Base-by-base conservation (phyloP, 2,888 invertebrate species). In the Andrena praecox region DNA sequence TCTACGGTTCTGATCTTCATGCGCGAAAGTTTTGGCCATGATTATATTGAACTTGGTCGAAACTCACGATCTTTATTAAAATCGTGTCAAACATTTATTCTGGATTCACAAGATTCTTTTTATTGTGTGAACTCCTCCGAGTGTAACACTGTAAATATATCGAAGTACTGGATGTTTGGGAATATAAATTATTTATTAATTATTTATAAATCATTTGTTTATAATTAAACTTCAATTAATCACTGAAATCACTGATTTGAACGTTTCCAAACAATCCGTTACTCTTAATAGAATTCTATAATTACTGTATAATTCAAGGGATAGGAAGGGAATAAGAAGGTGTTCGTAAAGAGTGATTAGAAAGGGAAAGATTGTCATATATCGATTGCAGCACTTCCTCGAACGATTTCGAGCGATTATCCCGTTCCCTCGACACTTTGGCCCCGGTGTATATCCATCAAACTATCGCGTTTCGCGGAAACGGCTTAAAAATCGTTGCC, bases 1-100 rank as follows among this genome's bases (percentile, higher is more conserved):
- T 73, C 75, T 76, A 77, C 78, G 79, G 76, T 84, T 82, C 77
- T 59, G 83, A 85, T 77, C 56, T 70, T 77, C 69, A 3, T 52
- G 71, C 75, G 35, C 24, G 71, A 29, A 70, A 27, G 50, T 64
- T 69, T 59, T 31, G 8, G 59, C 8, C 20, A 31, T 56, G n/a
- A 42, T 2, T 1, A 52, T 42, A 70, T 69, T 62, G 52, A 62
- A 69, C 33, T 69, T 27, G n/a, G 59, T 5, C 24, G 20, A 2
- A 16, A 24, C n/a, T 20, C 33, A 0, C n/a, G 12, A 48, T 31
- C 33, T 72, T 72, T 59, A 31, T 64, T 16, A 59, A 48, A 33
- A 12, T 31, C n/a, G 10, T 52, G 20, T 31, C 31, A 31, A 29
- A 62, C 29, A 31, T 31, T 35, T 31, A 2, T 31, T 31, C 56